Evolutionary conservation across 2,113 vertebrate genomes (phyloP).

Genomic region (Typhlomys cinereus): DNA sequence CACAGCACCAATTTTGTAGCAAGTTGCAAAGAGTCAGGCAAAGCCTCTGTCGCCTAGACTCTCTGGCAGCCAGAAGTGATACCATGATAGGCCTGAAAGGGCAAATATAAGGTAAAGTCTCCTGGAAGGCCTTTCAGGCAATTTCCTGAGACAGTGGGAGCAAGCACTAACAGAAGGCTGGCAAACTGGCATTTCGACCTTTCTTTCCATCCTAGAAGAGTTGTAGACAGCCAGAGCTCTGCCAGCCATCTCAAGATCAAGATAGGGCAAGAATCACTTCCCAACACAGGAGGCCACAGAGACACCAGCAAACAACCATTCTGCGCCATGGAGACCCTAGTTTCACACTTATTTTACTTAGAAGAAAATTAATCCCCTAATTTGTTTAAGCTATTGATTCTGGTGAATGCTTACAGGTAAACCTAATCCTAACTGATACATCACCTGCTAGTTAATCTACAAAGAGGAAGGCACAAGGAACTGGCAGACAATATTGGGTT

Average conservation of each 20-base stretch:
- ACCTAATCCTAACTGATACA: not conserved
- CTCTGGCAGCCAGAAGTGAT: not conserved
- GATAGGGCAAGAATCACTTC: not conserved
- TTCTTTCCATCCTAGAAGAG: not conserved
- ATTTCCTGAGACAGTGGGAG: not conserved
- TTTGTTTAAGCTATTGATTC: not conserved
- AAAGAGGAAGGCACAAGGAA: conserved; percentile 1
- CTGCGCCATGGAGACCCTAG: not conserved
- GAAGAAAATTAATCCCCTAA: conserved; percentile 40
- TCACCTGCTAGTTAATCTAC: not conserved
- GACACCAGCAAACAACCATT: not conserved
- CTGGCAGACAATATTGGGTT: conserved; percentile 4
- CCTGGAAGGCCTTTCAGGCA: not conserved
- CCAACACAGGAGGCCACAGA: not conserved
- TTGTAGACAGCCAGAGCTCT: not conserved
- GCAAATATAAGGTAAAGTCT: not conserved
- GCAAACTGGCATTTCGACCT: not conserved
- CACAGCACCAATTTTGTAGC: not conserved
- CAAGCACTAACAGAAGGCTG: not conserved
- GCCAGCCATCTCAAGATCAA: not conserved
- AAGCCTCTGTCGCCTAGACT: not conserved
- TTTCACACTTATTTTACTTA: not conserved
- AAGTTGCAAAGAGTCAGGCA: not conserved
- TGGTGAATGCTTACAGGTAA: not conserved
- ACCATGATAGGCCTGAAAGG: not conserved